Base-by-base conservation (phyloP, 1,140 invertebrate genomes). In the Achatina immaculata region DNA sequence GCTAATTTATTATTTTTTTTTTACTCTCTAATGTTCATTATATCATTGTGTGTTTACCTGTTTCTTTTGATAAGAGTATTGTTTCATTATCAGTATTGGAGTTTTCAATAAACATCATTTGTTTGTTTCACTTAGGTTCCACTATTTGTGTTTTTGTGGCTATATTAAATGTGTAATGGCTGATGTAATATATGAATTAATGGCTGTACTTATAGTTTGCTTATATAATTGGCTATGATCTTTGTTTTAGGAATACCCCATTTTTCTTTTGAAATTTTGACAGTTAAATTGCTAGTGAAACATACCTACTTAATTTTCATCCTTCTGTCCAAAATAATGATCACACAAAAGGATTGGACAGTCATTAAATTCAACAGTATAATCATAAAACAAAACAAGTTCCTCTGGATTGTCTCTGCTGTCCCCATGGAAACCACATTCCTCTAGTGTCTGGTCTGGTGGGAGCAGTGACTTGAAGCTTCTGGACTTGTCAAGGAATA, bases 301-400 rank as follows among this genome's bases (percentile, higher is more conserved):
- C 36, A 77, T 68, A 14, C 2, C 38, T 16, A 11, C n/a, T 79
- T 62, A 71, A 0, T 62, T 43, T 43, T 80, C 28, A 38, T 78
- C 36, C 38, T 83, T 83, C 43, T 83, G 77, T 1, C 84, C 85
- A 84, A 90, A 90, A 72, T 90, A 90, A 83, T 90, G 86, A 78
- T 90, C 90, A 83, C 86, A 89, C 31, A 90, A 72, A 28, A 90
- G 73, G n/a, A 90, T 79, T 34, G 90, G 88, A 74, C 90, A 90
- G 58, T 88, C 86, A 19, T 82, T 87, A 73, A 90, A 90, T 78
- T 90, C 90, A 19, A 88, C 88, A 75, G 85, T 86, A 58, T 89
- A 90, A 68, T 90, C 90, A 80, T 90, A 90, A 75, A 85, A 90
- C 31, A 90, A 78, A 6, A 84, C 66, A 14, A 86, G 28, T 80